Conservation (phyloP, 1,140 invertebrate species). For the Ostrea denselamellosa region DNA sequence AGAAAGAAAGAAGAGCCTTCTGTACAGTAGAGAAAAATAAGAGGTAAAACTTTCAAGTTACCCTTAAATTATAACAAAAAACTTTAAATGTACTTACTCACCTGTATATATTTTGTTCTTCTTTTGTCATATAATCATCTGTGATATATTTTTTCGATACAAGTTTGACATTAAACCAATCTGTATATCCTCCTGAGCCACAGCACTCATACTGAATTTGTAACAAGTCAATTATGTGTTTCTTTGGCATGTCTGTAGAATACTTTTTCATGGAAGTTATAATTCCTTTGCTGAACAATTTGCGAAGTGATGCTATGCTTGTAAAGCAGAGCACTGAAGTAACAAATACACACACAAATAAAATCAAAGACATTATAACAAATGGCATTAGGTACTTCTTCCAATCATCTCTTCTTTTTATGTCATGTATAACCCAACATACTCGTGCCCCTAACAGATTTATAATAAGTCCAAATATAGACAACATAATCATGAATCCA, state of each 20-base stretch:
- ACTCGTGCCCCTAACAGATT: slow-evolving; percentile 57
- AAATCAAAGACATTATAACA: slow-evolving; percentile 48
- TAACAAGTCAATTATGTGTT: slow-evolving; percentile 65
- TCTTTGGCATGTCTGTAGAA: slow-evolving; percentile 57
- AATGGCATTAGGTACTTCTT: slow-evolving; percentile 51
- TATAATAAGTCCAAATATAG: slow-evolving; percentile 51
- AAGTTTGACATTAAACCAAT: slow-evolving; percentile 68
- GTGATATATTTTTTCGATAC: slow-evolving; percentile 18
- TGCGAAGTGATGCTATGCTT: slow-evolving; percentile 54
- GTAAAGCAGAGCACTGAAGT: slow-evolving; percentile 61
- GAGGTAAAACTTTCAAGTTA: not conserved
- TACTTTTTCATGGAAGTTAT: slow-evolving; percentile 62
- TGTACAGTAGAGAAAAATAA: too few species aligned
- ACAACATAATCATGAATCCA: slow-evolving; percentile 56
- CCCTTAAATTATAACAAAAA: too few species aligned
- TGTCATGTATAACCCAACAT: slow-evolving; percentile 51
- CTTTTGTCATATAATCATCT: slow-evolving; percentile 27
- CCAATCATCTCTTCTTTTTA: slow-evolving; percentile 53
- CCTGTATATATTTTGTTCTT: not conserved
- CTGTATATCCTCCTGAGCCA: slow-evolving; percentile 66
- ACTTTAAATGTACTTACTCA: not conserved
- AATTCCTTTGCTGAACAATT: slow-evolving; percentile 63
- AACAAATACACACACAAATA: slow-evolving; percentile 58
- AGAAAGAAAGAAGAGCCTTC: too few species aligned
- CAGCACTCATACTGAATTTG: slow-evolving; percentile 72